Percentiles rank a stretch among this genome's conserved stretches.
Conservation (phyloP, 2,797 vertebrate species). For the Poeciliopsis presidionis region DNA sequence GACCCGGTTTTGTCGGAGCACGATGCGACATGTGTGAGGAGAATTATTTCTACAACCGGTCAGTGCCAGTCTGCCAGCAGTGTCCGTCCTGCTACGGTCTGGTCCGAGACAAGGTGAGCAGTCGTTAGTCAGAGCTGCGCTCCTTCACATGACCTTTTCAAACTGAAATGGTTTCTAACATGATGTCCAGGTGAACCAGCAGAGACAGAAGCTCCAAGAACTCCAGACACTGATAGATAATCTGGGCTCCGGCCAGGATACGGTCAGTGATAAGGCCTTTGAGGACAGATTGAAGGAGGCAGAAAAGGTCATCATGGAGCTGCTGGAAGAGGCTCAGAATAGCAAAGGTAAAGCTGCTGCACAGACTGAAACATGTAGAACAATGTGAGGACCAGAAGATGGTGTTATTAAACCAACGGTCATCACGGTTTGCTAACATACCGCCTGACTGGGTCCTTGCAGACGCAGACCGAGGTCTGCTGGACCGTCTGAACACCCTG, state of each 20-base stretch:
- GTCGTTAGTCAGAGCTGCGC: rapidly evolving
- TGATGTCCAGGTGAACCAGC: conserved; percentile 87
- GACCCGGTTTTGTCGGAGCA: conserved; percentile 89
- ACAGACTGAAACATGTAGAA: neutral
- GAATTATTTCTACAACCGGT: conserved; percentile 98
- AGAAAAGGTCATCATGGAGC: conserved; percentile 87
- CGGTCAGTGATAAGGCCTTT: conserved; percentile 90
- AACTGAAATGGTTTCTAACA: neutral
- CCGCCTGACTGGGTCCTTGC: conserved; percentile 16
- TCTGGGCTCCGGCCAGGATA: conserved; percentile 86
- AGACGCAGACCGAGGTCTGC: conserved; percentile 91
- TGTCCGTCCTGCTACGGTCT: conserved; percentile 95
- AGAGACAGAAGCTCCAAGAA: conserved; percentile 90
- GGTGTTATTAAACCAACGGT: neutral
- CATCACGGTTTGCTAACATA: neutral
- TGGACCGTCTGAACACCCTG: conserved; percentile 89
- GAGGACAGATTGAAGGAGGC: conserved; percentile 93
- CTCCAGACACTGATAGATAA: conserved; percentile 91
- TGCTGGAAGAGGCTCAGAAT: conserved; percentile 89
- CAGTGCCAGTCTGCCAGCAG: conserved; percentile 92
- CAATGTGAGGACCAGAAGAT: neutral
- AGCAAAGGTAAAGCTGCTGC: conserved; percentile 86
- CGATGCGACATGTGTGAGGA: conserved; percentile 97
- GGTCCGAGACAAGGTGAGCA: conserved; percentile 91
- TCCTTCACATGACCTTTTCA: neutral